Evolutionary conservation across 2,797 vertebrate species (phyloP), one percentile per base, ranked within the genome.

Genomic region (Girardinus metallicus): DNA sequence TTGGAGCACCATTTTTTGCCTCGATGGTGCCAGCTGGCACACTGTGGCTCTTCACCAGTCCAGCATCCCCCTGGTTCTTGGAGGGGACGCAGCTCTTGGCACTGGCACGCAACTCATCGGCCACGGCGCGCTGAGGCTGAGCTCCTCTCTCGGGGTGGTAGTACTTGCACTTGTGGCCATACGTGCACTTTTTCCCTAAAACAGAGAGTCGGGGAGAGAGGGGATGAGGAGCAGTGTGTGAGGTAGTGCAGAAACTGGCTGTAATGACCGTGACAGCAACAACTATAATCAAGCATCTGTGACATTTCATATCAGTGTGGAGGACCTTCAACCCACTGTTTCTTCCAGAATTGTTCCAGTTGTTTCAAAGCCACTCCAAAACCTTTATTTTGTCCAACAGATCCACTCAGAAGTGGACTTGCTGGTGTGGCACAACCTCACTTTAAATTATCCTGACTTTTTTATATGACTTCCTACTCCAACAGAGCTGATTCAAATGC

Each of bases 161-260:
- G 82, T 99, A 99, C 89, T 99, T 99, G 94, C 98, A 99, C 91
- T 99, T 99, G 95, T 99, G 98, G 77, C 98, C 98, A 1, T 99
- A 99, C 81, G 98, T 99, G 89, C 98, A 99, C 94, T 99, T 99
- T 94, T 99, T 99, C 72, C 98, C 98, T 99, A 85, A 9, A 89
- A 55, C 8, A 46, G 76, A 87, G 62, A 60, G 57, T 60, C 4
- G 5, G 29, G 29, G 57, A 60, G 57, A 31, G 57, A 60, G 57
- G 1, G 5, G 13, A 31, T 16, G 57, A 60, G 57, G 57, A 60
- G 29, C 57, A 16, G 29, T 16, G 57, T 16, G 57, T n/a, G n/a
- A 57, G n/a, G 23, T n/a, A 29, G 10, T 12, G 11, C 1, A 21
- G 49, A 18, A 51, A 55, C 51, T 11, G 51, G 51, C 9, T 55